Base-by-base conservation (phyloP, 30 jellyfish, hydroid and myxozoan genomes). In the Aurelia sp. region DNA sequence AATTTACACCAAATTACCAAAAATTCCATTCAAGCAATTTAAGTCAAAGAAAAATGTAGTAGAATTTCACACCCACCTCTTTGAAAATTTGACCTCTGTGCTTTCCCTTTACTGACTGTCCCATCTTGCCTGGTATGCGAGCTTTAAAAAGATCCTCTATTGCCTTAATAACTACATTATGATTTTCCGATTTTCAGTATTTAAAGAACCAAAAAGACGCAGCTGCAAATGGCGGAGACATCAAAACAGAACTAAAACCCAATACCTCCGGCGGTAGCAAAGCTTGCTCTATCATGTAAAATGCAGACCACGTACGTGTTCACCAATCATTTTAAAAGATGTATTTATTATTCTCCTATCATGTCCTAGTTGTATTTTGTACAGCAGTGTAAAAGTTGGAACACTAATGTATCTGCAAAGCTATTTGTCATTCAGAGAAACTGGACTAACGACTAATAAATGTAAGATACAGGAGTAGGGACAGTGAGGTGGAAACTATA, bases 231-330 rank as follows among this genome's bases (percentile, higher is more conserved):
- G 98, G 98, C 20, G 98, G 98, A 13, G 89, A 86, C 53, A 76
- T 92, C 21, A 92, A 92, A 50, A 92, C 98, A 16, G 98, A 92
- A 51, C 68, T 55, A 30, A 91, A 92, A 48, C 97, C 86, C 15
- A 88, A 65, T 24, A n/a, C 78, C 16, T 75, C 90, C 27, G 57
- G 82, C 8, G 96, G 96, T 41, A 94, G 98, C 73, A 94, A 84
- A 85, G 98, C 98, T 16, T 94, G 98, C 76, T 62, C 92, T 15
- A 63, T 94, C 48, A 89, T 88, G 97, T 94, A 89, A 67, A 8
- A 7, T 44, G 15, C 55, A 9, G 55, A 44, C 67, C 70, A 58
- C 18, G 38, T 18, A 10, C 16, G 62, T 21, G 51, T 35, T 17
- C 41, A 18, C 30, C 90, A 27, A 44, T 44, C 55, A 50, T 40